These are phyloP conservation scores for Nyctibius grandis DNA, from an alignment of 2,797 vertebrate genomes.

Conservation along the genomic window DNA sequence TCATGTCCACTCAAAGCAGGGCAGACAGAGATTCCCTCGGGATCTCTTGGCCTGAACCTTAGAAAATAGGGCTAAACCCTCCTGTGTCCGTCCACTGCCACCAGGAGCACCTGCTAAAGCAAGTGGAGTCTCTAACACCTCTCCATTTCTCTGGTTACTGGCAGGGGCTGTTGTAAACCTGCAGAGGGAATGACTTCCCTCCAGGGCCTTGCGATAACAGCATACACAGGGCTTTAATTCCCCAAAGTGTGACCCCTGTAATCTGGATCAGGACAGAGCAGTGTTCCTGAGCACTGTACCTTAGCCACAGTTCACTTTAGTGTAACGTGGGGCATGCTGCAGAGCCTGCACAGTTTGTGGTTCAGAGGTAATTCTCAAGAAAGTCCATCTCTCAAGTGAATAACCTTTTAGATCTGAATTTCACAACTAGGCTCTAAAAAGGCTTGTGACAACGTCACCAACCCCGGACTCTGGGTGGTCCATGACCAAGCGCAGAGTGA, in stretches of 20 bases:
- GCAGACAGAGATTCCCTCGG: neutral
- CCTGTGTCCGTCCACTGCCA: accelerated
- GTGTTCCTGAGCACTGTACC: neutral
- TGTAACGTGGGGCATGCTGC: neutral
- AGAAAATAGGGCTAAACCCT: neutral
- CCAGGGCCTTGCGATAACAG: neutral
- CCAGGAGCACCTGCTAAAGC: neutral
- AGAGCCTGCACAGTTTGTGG: neutral
- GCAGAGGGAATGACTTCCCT: neutral
- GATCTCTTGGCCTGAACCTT: neutral
- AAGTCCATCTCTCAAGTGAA: neutral
- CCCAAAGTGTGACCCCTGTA: neutral
- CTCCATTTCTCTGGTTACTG: neutral
- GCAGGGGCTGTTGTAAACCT: neutral
- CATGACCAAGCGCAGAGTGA: neutral
- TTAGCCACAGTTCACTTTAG: neutral
- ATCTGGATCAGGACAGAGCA: neutral
- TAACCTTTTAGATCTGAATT: neutral
- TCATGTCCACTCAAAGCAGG: neutral
- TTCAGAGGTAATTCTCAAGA: neutral
- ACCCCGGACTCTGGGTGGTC: neutral
- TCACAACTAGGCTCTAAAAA: neutral
- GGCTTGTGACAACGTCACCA: neutral
- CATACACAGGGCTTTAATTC: neutral
- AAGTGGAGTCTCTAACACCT: neutral